phyloP scores from a whole-genome alignment of 2,797 vertebrate species.

The Rhynchonycteris naso region DNA sequence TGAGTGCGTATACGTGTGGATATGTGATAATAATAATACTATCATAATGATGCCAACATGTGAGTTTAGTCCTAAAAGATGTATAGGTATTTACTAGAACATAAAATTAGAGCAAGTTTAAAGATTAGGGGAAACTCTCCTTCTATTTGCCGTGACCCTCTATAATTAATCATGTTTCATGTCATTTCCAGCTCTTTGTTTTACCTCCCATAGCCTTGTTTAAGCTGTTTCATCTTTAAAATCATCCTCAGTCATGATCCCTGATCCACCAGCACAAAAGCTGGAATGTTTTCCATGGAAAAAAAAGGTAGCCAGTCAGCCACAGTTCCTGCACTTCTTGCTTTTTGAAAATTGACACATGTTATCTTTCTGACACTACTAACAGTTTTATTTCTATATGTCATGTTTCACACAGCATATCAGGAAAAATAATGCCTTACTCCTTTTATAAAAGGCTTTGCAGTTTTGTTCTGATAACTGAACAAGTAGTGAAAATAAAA shows the following conservation, averaged over 20 bases:
- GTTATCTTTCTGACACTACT: not conserved
- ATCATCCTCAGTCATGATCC: not conserved
- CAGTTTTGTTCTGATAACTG: constrained; percentile 14
- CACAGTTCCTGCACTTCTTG: not conserved
- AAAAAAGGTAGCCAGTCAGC: not conserved
- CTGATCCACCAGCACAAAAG: not conserved
- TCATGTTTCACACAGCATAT: not conserved
- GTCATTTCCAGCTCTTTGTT: not conserved
- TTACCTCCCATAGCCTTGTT: not conserved
- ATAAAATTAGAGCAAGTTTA: not conserved
- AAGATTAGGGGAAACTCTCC: not conserved
- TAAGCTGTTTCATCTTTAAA: not conserved
- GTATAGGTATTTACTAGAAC: not conserved
- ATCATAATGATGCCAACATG: not conserved
- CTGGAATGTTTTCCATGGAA: not conserved
- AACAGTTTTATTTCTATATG: constrained; percentile 19
- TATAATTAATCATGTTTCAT: not conserved
- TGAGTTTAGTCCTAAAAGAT: not conserved
- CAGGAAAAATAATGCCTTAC: not conserved
- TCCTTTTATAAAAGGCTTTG: not conserved
- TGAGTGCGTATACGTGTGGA: not conserved
- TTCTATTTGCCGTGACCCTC: not conserved
- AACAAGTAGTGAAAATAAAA: constrained; percentile 38
- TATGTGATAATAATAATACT: not conserved
- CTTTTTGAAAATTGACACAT: constrained; percentile 11